Evolutionary conservation across 1,140 invertebrate species (phyloP), one percentile per base, ranked within the genome.

Genomic region (Choristoneura fumiferana): DNA sequence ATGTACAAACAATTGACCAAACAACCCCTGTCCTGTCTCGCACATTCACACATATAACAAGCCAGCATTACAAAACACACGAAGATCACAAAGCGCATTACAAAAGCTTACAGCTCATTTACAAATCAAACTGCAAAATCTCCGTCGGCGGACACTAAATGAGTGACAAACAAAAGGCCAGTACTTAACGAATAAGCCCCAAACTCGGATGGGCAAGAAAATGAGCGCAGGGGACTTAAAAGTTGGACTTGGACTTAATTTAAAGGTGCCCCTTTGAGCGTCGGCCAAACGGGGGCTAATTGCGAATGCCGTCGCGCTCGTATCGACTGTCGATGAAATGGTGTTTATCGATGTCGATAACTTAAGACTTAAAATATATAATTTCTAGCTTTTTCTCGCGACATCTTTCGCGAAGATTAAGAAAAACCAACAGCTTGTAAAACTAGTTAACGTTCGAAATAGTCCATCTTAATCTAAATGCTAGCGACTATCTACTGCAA

Each of bases 201-300:
- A 76, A 85, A 83, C 76, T 85, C 73, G 40, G 60, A 54, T 54
- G 74, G 68, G 79, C 81, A 87, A 87, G 84, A 87, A 86, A 82
- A n/a, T 81, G 80, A 83, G 69, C 76, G 79, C 77, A 73, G 76
- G 71, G 81, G 84, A 87, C 84, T 87, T 87, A 87, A 87, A 87
- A 87, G 80, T 87, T 87, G 76, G 76, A 81, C 63, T 84, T 84
- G 81, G 81, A 81, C 83, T 86, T 86, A 84, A 86, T 86, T 86
- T 86, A 78, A 79, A 86, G 79, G 76, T 74, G 66, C 64, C 62
- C 73, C 67, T 62, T 59, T 84, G 84, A 86, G 80, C 83, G 71
- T 81, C 75, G 65, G 63, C 67, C 63, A 76, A 75, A 80, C 82
- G 75, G 72, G 76, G 62, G 58, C 57, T 76, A 71, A 67, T 72